Conservation (phyloP, 2,888 invertebrate genomes). For the Andricus quercusramuli region DNA sequence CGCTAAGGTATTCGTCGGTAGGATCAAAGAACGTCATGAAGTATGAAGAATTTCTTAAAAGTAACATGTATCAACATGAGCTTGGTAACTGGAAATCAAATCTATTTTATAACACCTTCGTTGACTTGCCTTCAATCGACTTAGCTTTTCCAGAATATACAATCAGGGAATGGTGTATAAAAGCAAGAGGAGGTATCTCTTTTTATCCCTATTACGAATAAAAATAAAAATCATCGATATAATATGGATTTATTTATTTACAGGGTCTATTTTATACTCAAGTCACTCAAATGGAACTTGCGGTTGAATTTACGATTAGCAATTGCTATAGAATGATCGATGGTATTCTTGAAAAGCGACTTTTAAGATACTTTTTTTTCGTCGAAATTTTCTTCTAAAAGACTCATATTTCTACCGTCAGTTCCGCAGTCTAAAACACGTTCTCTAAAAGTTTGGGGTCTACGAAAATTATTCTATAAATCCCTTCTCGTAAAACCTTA, state of each 20-base stretch:
- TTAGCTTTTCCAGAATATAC: no score
- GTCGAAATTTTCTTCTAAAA: not conserved
- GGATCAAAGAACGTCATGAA: constrained; percentile 39
- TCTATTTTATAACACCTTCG: not conserved
- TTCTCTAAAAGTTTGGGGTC: constrained; percentile 18
- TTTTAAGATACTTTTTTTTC: constrained; percentile 6
- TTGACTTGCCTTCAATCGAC: not conserved
- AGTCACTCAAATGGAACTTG: not conserved
- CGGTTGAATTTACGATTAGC: not conserved
- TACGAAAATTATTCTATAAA: constrained; percentile 27
- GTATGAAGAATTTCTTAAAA: not conserved
- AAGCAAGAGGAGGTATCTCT: not conserved
- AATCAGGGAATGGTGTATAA: no score
- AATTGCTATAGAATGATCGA: constrained; percentile 13
- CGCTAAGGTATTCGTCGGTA: constrained; percentile 47
- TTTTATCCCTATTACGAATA: no score
- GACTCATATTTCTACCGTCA: not conserved
- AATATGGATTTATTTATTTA: not conserved
- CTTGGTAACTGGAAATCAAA: not conserved
- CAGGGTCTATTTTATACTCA: not conserved
- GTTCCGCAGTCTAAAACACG: not conserved
- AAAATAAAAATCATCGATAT: no score
- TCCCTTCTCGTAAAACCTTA: constrained; percentile 28
- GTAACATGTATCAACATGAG: constrained; percentile 1
- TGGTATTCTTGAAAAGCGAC: constrained; percentile 7